Evolutionary conservation across 2,113 vertebrate species (phyloP).

Genomic region (Microcebus murinus): DNA sequence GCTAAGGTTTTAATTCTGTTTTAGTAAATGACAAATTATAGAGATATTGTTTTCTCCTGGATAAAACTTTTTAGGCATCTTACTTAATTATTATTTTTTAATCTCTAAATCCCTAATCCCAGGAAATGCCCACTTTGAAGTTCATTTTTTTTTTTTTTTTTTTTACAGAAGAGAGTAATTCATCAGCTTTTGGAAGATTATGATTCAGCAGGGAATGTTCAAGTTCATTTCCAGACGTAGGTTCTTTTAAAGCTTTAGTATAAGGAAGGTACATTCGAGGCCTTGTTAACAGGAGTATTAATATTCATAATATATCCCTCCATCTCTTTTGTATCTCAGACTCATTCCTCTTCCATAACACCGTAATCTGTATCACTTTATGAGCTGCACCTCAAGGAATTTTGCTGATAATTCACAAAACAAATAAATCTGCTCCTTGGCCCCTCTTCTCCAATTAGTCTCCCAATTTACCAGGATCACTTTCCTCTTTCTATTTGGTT

Average conservation of each 20-base stretch:
- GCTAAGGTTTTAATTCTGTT: neutral
- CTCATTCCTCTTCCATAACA: neutral
- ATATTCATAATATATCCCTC: conserved; percentile 2
- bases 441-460: neutral
- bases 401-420: conserved; percentile 52
- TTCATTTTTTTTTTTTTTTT: conserved; percentile 32
- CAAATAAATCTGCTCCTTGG: conserved; percentile 34
- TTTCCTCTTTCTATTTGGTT: neutral
- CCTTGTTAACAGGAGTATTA: conserved; percentile 36
- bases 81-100: neutral
- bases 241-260: conserved; percentile 14
- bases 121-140: conserved; percentile 8
- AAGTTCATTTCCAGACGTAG: conserved; percentile 2
- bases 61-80: neutral
- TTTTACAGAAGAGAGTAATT: conserved; percentile 4
- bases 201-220: conserved; percentile 18
- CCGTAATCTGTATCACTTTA: neutral
- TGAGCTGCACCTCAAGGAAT: neutral
- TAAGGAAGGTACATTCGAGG: neutral
- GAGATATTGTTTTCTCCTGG: neutral
- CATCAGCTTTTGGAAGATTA: neutral
- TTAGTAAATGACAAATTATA: neutral
- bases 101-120: neutral
- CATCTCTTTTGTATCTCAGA: neutral
- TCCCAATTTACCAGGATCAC: neutral